Conservation (phyloP, 2,113 vertebrate species). For the Sinocyclocheilus anshuiensis region DNA sequence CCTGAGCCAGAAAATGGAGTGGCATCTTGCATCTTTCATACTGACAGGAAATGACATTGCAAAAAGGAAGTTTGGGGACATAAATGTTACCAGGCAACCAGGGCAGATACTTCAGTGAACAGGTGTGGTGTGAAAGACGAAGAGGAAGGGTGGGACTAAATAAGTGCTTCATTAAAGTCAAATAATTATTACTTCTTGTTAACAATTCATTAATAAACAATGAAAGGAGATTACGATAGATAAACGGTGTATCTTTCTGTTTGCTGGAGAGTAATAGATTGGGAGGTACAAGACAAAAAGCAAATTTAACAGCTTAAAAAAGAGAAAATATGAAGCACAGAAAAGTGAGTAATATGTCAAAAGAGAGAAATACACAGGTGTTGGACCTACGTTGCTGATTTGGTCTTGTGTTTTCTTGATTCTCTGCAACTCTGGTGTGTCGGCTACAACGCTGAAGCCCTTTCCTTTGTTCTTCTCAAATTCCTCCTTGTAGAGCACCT, state of each 20-base stretch:
- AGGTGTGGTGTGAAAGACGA: slow-evolving; percentile 52
- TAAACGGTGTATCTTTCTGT: background rate
- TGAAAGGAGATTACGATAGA: background rate
- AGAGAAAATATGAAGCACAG: background rate
- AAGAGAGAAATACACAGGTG: background rate
- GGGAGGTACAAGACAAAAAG: background rate
- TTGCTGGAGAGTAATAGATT: background rate
- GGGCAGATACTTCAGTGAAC: slow-evolving; percentile 56
- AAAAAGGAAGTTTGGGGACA: slow-evolving; percentile 59
- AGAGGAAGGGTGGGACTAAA: slow-evolving; percentile 33
- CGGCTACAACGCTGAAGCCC: slow-evolving; percentile 90
- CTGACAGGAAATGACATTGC: slow-evolving; percentile 71
- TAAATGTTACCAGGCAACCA: slow-evolving; percentile 62
- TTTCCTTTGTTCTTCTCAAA: slow-evolving; percentile 98
- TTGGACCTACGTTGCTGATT: slow-evolving; percentile 91
- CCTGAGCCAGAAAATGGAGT: slow-evolving; percentile 9
- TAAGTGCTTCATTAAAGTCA: background rate
- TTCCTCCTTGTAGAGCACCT: slow-evolving; percentile 97
- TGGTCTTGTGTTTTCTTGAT: slow-evolving; percentile 96
- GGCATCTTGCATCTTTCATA: background rate
- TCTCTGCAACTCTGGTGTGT: slow-evolving; percentile 93
- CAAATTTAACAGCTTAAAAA: background rate
- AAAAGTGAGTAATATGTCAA: background rate
- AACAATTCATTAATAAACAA: background rate
- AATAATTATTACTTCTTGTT: background rate